These are phyloP conservation scores for Hirtodrosophila histrioides DNA, from an alignment of 2,888 invertebrate species.

Conservation along the genomic window DNA sequence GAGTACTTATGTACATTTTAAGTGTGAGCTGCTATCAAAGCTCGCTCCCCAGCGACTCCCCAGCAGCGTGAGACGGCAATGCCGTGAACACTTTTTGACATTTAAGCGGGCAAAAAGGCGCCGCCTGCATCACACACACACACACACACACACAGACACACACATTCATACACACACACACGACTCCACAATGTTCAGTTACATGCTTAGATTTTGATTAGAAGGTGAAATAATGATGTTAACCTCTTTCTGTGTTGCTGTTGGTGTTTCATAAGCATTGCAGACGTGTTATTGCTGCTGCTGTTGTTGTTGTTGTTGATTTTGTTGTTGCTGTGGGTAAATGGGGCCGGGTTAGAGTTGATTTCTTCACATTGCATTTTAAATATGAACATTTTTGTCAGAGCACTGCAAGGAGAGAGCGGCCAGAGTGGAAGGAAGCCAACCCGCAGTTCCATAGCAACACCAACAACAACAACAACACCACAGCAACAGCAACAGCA, in stretches of 20 bases:
- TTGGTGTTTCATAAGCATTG: constrained; percentile 29
- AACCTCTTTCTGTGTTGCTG: constrained; percentile 62
- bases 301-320: constrained; percentile 12
- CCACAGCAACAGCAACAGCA: constrained; percentile 11
- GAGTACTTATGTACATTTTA: constrained; percentile 29
- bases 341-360: constrained; percentile 74
- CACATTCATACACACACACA: constrained; percentile 29
- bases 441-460: constrained; percentile 37
- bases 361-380: constrained; percentile 57
- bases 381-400: constrained; percentile 60
- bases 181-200: constrained; percentile 55
- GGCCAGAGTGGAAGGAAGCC: constrained; percentile 2
- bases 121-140: constrained; percentile 51
- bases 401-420: constrained; percentile 21
- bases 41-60: not conserved
- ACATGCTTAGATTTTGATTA: constrained; percentile 73
- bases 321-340: constrained; percentile 45
- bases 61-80: constrained; percentile 47
- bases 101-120: constrained; percentile 70
- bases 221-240: constrained; percentile 81
- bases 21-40: constrained; percentile 51
- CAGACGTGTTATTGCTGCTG: constrained; percentile 27
- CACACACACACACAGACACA: not conserved
- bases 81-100: constrained; percentile 67
- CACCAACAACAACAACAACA: constrained; percentile 12